Conservation (phyloP, 2,797 vertebrate genomes). For the Hippoglossus hippoglossus region DNA sequence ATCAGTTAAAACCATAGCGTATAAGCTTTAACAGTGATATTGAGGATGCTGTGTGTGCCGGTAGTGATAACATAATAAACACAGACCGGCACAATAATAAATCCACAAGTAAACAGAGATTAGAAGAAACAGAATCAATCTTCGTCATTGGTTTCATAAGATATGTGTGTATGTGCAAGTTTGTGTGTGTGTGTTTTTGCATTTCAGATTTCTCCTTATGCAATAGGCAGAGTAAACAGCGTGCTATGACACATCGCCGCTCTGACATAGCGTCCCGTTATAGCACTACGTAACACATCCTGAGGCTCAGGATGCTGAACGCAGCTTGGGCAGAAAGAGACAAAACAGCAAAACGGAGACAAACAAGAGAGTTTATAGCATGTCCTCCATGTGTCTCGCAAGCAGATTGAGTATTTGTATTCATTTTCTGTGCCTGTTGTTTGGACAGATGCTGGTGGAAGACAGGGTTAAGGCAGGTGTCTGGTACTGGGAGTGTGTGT, state of each 20-base stretch:
- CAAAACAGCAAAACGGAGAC: conserved; percentile 26
- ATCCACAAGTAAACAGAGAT: conserved; percentile 10
- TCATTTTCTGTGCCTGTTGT: conserved; percentile 42
- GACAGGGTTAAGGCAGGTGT: conserved; percentile 65
- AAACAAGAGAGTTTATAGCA: conserved; percentile 28
- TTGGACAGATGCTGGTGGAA: conserved; percentile 67
- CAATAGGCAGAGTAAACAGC: conserved; percentile 71
- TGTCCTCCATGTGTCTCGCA: conserved; percentile 37
- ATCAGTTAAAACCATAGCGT: conserved; percentile 20
- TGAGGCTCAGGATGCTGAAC: conserved; percentile 41
- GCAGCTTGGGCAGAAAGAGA: conserved; percentile 22
- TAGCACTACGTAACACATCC: conserved; percentile 66
- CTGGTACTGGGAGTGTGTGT: conserved; percentile 29
- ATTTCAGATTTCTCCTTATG: conserved; percentile 58
- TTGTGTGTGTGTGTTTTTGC: conserved; percentile 5
- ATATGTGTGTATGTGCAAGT: conserved; percentile 8
- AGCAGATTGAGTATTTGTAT: conserved; percentile 21
- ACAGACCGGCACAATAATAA: background rate
- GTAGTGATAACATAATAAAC: no score
- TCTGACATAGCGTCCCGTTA: conserved; percentile 59
- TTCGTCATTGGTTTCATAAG: conserved; percentile 39
- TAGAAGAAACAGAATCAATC: background rate
- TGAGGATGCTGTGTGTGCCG: background rate
- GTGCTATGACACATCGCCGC: conserved; percentile 64
- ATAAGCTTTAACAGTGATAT: background rate